A percentile compares a stretch with the other conserved stretches of the same genome.
These are phyloP conservation scores for Arrhopalites spinosus DNA, from an alignment of 2,888 invertebrate genomes.

Conservation along the genomic window DNA sequence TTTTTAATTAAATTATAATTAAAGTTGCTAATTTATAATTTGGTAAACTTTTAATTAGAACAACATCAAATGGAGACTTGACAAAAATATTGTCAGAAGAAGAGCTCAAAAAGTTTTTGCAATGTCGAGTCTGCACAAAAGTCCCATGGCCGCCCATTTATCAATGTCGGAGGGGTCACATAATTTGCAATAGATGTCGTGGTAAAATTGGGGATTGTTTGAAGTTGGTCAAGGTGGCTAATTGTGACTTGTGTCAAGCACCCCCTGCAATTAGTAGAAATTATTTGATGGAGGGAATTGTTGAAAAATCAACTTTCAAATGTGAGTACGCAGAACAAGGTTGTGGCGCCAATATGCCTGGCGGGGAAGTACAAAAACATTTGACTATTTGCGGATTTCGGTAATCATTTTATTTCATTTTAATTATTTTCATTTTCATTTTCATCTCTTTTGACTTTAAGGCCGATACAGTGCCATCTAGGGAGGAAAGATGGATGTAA, in stretches of 20 bases:
- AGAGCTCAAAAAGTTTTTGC: neutral
- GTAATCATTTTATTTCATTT: neutral
- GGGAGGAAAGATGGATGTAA: constrained; percentile 1
- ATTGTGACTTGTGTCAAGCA: neutral
- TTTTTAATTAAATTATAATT: no score
- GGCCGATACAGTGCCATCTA: neutral
- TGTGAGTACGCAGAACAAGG: neutral
- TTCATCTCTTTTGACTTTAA: neutral
- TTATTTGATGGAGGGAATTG: neutral
- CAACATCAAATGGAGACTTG: neutral
- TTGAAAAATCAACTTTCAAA: neutral
- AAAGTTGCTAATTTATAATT: no score
- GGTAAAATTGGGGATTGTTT: neutral
- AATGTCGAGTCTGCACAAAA: neutral
- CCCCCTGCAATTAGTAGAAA: neutral
- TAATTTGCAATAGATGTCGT: neutral
- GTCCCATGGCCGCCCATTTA: constrained; percentile 2
- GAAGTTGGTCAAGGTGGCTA: neutral
- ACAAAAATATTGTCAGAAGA: neutral
- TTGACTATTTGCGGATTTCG: neutral
- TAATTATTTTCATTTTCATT: no score
- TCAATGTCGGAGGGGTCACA: constrained; percentile 4
- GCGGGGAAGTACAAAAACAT: neutral
- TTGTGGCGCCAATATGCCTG: neutral
- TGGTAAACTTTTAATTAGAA: no score